Evolutionary conservation across 92 coral and sea anemone genomes (phyloP), one percentile per base, ranked within the genome.

Genomic region (Phenganax stokvisi): DNA sequence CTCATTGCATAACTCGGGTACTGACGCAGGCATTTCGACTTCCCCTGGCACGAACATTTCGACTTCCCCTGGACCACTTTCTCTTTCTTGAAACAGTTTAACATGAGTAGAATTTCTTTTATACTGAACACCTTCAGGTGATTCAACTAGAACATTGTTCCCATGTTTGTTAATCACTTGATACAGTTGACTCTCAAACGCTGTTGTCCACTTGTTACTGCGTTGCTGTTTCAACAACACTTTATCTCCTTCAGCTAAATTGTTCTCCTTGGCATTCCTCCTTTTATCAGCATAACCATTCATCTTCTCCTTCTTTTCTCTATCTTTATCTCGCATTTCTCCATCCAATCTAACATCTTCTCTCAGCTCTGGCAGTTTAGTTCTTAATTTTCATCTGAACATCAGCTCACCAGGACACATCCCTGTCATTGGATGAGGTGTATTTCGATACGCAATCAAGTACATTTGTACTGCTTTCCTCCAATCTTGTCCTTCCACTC

Each of bases 351-450:
- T 15, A 56, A 15, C 60, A 56, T 56, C 60, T 15, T 56, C 60
- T 56, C 60, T 70, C 47, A 86, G 56, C 28, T 68, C 83, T 76
- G 86, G 84, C 15, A 83, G 81, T 71, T 84, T 86, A 3, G 86
- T 80, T 80, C 88, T 56, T 16, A 84, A 55, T 70, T 62, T 81
- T 59, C 88, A 61, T 59, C 87, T 52, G 63, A 85, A 89, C 56
- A 87, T 56, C 75, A 87, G 60, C 62, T 87, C 85, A 13, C 89
- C 85, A 8, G 87, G 90, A 84, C 86, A 56, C 9, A 86, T 82
- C 16, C 86, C 88, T 55, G 92, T 89, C 6, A 85, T 79, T 58
- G 88, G 76, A 75, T 87, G 89, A 16, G 87, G 90, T 1, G 87
- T 87, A 47, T 61, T 83, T 17, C 86, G 86, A 71, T 87, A 87